Evolutionary conservation across 2,113 vertebrate species (phyloP).

Genomic region (Anolis sagrei): DNA sequence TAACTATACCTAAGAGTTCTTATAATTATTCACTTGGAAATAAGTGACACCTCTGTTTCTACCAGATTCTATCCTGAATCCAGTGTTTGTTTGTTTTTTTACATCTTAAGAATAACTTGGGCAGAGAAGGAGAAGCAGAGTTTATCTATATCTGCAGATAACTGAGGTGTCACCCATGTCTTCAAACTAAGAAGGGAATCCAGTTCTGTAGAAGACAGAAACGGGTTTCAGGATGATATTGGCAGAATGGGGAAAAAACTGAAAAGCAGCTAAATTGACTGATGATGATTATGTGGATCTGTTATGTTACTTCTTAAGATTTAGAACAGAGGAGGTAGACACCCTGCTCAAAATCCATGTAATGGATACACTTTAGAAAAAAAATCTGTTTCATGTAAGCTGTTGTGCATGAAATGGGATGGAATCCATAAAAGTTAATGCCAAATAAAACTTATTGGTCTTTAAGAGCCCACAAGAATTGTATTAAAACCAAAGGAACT

Average conservation of each 20-base stretch:
- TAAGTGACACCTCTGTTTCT: neutral
- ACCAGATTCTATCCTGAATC: neutral
- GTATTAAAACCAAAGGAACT: no score
- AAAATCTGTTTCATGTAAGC: no score
- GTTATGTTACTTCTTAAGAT: no score
- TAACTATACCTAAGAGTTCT: neutral
- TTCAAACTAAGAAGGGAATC: neutral
- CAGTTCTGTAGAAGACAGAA: neutral
- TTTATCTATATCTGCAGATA: no score
- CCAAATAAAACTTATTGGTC: no score
- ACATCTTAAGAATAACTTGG: neutral
- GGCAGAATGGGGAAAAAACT: neutral
- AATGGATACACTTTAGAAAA: neutral
- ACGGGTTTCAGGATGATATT: neutral
- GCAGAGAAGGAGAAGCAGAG: no score
- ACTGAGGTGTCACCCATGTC: no score
- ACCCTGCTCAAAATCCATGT: neutral
- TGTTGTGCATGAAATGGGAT: no score
- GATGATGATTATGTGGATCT: no score
- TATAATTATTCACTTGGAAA: neutral
- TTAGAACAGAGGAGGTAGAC: no score
- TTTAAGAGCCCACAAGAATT: no score
- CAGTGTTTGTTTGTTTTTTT: neutral
- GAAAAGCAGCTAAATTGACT: neutral
- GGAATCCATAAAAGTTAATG: no score